A percentile compares a stretch with the other conserved stretches of the same genome.
Evolutionary conservation across 1,140 invertebrate species (phyloP).

Genomic region (Caenorhabditis elegans): DNA sequence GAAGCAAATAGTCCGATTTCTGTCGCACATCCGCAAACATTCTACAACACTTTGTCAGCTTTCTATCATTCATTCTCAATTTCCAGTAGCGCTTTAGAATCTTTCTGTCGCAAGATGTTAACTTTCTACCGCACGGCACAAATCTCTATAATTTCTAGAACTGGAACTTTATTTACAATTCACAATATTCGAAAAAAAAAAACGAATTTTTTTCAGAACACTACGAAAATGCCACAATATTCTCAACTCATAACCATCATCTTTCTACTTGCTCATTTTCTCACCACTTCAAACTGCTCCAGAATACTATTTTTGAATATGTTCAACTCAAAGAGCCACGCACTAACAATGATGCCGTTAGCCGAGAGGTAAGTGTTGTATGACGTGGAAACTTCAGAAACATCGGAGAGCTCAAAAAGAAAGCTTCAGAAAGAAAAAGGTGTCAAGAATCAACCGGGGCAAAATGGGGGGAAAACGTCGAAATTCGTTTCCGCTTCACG

Average conservation of each 20-base stretch:
- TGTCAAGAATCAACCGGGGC: conserved; percentile 15
- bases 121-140: no score
- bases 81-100: no score
- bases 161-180: no score
- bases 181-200: no score
- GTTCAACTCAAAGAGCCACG: conserved; percentile 31
- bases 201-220: neutral
- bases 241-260: neutral
- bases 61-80: no score
- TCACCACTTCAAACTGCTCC: neutral
- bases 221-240: conserved; percentile 1
- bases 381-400: neutral
- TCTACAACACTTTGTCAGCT: no score
- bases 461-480: neutral
- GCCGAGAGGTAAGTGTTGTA: conserved; percentile 20
- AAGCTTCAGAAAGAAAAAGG: neutral
- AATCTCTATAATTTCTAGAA: no score
- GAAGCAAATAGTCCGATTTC: no score
- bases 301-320: conserved; percentile 19
- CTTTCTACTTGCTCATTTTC: neutral
- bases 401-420: no score
- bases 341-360: conserved; percentile 20
- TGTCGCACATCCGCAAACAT: no score
- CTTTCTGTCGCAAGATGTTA: no score
- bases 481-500: conserved; percentile 21